phyloP scores from a whole-genome alignment of 2,888 invertebrate genomes.

The Thecocarcelia acutangulata region DNA sequence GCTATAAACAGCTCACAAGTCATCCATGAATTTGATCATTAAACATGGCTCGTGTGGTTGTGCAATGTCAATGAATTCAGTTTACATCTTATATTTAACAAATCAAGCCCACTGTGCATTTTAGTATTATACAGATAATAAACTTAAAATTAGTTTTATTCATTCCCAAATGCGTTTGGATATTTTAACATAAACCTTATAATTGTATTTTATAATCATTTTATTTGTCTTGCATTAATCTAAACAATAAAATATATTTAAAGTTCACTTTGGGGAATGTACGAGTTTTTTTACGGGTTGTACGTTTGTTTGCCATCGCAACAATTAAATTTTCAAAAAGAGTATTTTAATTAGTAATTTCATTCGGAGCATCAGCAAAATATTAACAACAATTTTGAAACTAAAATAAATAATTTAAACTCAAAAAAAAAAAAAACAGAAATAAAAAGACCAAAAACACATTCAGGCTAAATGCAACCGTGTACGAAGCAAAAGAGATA shows the following conservation, averaged over 20 bases:
- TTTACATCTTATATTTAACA: too few species aligned
- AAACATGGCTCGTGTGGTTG: too few species aligned
- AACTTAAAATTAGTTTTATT: not conserved
- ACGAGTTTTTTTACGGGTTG: too few species aligned
- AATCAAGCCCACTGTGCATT: too few species aligned
- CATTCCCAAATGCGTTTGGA: not conserved
- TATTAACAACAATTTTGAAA: not conserved
- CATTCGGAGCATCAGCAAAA: not conserved
- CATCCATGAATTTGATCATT: too few species aligned
- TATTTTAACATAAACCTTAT: not conserved
- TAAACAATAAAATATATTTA: conserved; percentile 10
- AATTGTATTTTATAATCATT: conserved; percentile 11
- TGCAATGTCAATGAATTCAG: too few species aligned
- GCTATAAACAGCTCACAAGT: too few species aligned
- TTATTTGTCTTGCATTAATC: conserved; percentile 1
- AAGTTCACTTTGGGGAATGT: conserved; percentile 26
- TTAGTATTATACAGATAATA: not conserved
- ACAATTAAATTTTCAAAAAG: not conserved
- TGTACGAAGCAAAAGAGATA: not conserved
- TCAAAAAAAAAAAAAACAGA: too few species aligned
- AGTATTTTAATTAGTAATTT: conserved; percentile 19
- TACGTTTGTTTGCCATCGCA: not conserved
- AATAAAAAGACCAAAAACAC: not conserved
- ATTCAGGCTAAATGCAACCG: not conserved
- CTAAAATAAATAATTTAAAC: not conserved